A percentile compares a stretch with the other conserved stretches of the same genome.
phyloP scores from a whole-genome alignment of 2,113 vertebrate species.

The Petroica traversi region DNA sequence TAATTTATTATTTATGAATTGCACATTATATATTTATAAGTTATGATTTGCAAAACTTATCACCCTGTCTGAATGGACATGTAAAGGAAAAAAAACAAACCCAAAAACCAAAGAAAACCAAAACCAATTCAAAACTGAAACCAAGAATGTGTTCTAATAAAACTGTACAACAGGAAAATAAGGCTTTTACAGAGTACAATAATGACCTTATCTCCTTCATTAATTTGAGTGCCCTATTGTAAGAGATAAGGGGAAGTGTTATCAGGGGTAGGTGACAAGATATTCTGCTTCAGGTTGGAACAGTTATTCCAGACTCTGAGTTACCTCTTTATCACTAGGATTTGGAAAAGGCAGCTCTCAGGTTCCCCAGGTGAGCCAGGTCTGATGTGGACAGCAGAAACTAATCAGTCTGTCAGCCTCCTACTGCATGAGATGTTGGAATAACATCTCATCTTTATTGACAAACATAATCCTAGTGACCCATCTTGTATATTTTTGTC shows the following conservation, averaged over 20 bases:
- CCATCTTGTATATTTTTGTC: neutral
- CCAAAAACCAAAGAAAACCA: fast-evolving
- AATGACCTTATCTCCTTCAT: neutral
- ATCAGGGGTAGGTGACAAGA: neutral
- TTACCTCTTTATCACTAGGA: neutral
- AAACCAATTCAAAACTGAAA: neutral
- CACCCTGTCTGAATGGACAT: neutral
- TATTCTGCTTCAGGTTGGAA: neutral
- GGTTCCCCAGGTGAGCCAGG: neutral
- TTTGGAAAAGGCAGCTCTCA: neutral
- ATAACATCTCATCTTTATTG: too few relatives aligned
- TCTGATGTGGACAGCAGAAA: neutral
- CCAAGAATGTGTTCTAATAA: neutral
- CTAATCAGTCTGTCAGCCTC: neutral
- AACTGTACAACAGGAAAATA: neutral
- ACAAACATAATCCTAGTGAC: neutral
- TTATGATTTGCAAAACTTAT: neutral
- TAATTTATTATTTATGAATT: neutral
- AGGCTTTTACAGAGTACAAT: neutral
- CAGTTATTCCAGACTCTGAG: neutral
- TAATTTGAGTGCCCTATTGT: neutral
- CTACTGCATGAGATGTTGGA: neutral
- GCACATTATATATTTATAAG: neutral
- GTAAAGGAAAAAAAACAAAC: neutral
- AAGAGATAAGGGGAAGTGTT: neutral